A percentile compares a stretch with the other conserved stretches of the same genome.
Evolutionary conservation across 2,113 vertebrate genomes (phyloP).

Genomic region (Mastomys coucha): DNA sequence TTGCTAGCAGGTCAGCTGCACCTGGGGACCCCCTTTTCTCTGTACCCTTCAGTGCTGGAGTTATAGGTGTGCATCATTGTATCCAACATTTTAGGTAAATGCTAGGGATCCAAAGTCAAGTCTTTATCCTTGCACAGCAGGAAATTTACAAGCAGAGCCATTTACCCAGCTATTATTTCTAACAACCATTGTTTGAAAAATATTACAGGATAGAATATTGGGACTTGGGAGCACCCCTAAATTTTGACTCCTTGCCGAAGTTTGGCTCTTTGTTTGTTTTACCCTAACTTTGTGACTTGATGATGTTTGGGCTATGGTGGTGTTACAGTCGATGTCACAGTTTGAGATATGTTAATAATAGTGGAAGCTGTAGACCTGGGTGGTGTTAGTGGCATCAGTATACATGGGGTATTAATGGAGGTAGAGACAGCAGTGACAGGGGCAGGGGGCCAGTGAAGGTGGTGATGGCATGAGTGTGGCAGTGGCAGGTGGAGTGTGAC

Average conservation of each 20-base stretch:
- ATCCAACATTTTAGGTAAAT: background rate
- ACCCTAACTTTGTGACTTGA: background rate
- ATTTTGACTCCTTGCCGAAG: background rate
- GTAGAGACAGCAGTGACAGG: background rate
- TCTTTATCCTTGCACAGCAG: background rate
- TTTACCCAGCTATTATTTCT: no score
- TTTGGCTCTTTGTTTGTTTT: background rate
- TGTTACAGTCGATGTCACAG: background rate
- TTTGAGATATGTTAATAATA: background rate
- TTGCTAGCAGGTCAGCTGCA: no score
- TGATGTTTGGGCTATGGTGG: background rate
- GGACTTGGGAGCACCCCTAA: background rate
- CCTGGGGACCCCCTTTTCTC: background rate
- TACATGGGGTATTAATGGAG: background rate
- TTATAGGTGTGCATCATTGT: background rate
- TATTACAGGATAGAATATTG: background rate
- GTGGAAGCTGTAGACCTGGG: no score
- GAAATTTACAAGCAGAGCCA: background rate
- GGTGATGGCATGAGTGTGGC: rapidly evolving
- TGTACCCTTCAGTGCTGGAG: no score
- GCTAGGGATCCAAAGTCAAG: background rate
- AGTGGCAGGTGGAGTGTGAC: rapidly evolving
- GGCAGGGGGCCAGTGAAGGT: background rate
- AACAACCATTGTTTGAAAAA: background rate
- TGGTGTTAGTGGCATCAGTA: no score